These are phyloP conservation scores for Drosophila recens DNA, from an alignment of 2,888 invertebrate species.

Conservation along the genomic window DNA sequence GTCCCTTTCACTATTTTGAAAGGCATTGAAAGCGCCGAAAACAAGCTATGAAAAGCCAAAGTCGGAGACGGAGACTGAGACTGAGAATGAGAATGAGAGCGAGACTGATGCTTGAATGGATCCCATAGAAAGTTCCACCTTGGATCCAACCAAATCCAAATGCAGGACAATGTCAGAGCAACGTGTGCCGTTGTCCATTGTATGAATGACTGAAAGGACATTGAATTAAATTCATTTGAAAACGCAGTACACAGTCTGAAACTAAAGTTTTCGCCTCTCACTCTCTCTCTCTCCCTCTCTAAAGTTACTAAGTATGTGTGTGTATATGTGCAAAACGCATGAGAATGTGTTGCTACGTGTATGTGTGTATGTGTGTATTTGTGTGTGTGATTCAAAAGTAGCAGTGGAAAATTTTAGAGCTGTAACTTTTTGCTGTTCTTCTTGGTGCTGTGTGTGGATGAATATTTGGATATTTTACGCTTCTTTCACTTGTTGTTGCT, in stretches of 20 bases:
- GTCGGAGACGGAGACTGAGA: conserved; percentile 17
- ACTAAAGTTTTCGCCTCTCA: conserved; percentile 64
- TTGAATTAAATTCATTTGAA: conserved; percentile 81
- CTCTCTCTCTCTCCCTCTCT: background rate
- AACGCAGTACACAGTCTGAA: conserved; percentile 64
- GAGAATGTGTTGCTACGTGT: background rate
- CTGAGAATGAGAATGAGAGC: too few relatives aligned
- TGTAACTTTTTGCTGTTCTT: conserved; percentile 36
- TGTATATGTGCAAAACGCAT: background rate
- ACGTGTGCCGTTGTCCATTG: conserved; percentile 67
- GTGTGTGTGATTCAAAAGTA: conserved; percentile 47
- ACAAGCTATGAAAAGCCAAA: conserved; percentile 65
- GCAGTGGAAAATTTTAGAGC: conserved; percentile 40
- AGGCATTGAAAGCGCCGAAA: conserved; percentile 34
- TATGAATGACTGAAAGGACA: conserved; percentile 77
- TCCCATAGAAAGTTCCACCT: conserved; percentile 71
- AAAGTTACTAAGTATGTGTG: background rate
- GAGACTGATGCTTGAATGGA: conserved; percentile 61
- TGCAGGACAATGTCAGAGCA: conserved; percentile 62
- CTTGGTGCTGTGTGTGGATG: conserved; percentile 40
- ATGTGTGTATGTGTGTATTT: background rate
- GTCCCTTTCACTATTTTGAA: conserved; percentile 40
- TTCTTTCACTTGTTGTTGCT: conserved; percentile 47
- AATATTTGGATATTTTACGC: conserved; percentile 70
- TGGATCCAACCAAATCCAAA: conserved; percentile 49